Percentiles rank a stretch among this genome's conserved stretches.
These are phyloP conservation scores for Bradypodion pumilum DNA, from an alignment of 2,797 vertebrate species.

Conservation along the genomic window DNA sequence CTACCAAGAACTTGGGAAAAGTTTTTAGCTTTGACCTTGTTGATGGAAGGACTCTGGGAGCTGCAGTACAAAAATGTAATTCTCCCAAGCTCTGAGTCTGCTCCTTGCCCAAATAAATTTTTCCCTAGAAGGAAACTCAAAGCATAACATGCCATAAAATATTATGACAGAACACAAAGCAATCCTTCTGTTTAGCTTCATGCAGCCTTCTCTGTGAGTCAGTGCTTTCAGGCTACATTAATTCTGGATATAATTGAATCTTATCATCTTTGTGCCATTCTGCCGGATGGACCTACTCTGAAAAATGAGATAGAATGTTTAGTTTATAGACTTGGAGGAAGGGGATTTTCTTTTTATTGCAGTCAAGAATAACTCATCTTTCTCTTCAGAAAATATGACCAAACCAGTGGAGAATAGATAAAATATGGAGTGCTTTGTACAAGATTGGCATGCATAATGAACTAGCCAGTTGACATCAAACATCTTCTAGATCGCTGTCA, in stretches of 20 bases:
- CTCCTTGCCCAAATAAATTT: slow-evolving; percentile 25
- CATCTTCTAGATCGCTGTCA: background rate
- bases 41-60: too few relatives aligned
- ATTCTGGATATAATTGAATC: slow-evolving; percentile 66
- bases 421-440: background rate
- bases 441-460: background rate
- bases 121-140: slow-evolving; percentile 48
- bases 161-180: slow-evolving; percentile 50
- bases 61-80: too few relatives aligned
- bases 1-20: too few relatives aligned
- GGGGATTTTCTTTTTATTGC: slow-evolving; percentile 35
- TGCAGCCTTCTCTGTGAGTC: slow-evolving; percentile 17
- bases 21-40: too few relatives aligned
- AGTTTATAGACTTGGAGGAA: slow-evolving; percentile 8
- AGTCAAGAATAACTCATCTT: slow-evolving; percentile 18
- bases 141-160: slow-evolving; percentile 53
- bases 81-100: background rate
- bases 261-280: slow-evolving; percentile 58
- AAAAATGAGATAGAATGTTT: slow-evolving; percentile 37
- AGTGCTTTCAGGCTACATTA: slow-evolving; percentile 66
- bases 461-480: background rate
- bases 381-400: slow-evolving; percentile 2
- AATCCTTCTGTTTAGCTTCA: slow-evolving; percentile 57
- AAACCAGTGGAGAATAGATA: background rate
- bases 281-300: slow-evolving; percentile 38